Base-by-base conservation (phyloP, 2,888 invertebrate species). In the Dicycla oo region DNA sequence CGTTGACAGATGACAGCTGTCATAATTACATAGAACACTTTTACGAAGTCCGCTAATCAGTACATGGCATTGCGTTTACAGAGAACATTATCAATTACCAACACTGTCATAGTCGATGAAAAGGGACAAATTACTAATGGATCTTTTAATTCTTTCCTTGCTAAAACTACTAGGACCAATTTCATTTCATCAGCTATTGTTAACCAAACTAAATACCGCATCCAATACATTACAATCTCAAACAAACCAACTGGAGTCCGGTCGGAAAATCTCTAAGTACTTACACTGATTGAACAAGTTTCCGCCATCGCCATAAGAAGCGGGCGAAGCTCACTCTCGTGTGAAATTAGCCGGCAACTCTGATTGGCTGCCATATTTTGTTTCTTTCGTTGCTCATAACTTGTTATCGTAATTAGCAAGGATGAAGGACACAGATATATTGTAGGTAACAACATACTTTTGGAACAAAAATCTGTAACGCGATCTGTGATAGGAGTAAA, bases 281-380 rank as follows among this genome's bases (percentile, higher is more conserved):
- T 94, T 93, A 94, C 91, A 89, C 92, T 93, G 94, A 95, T 94
- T 94, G 94, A 92, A 93, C 93, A 94, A 95, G 94, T 95, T 95
- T 93, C 92, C 92, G 92, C 92, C 90, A 92, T 93, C 92, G 92
- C 92, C 91, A 92, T 93, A 93, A 93, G 91, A 92, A 88, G 90
- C 80, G 80, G 56, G 86, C 75, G 80, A 90, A 84, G 88, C 92
- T 77, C 75, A 88, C 86, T 92, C 92, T 91, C 87, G 91, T 94
- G 94, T 94, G 93, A 94, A 95, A 95, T 94, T 94, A 94, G 91
- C 91, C 89, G 84, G 84, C 85, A 80, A 84, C 80, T 82, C 85
- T 82, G 88, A 86, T 84, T 87, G 87, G 86, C 71, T 62, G 62
- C 54, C 80, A 65, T 80, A 83, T 81, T 80, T 84, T 82, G 82